Conservation (phyloP, 2,797 vertebrate species). For the Hydrolagus colliei region DNA sequence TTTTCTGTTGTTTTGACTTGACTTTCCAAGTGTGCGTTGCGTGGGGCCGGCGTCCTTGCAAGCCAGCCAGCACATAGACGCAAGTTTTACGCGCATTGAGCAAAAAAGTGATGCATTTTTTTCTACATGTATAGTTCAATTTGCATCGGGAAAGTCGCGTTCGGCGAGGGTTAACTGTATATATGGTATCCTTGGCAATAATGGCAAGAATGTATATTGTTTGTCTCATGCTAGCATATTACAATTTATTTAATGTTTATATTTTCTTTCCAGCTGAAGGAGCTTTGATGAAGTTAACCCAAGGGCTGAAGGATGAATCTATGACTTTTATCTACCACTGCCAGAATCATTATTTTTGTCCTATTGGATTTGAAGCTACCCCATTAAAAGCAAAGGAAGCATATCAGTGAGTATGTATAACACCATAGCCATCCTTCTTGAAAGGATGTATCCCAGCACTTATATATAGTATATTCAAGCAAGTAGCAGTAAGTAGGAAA, state of each 20-base stretch:
- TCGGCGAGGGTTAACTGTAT: no score
- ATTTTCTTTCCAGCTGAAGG: conserved; percentile 70
- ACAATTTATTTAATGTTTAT: neutral
- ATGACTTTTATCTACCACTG: conserved; percentile 98
- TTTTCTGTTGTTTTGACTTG: no score
- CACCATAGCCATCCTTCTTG: neutral
- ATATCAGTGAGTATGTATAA: conserved; percentile 66
- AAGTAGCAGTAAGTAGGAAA: no score
- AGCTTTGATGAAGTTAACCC: conserved; percentile 81
- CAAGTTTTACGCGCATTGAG: no score
- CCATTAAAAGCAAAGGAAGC: conserved; percentile 88
- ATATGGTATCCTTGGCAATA: neutral
- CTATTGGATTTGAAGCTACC: conserved; percentile 92
- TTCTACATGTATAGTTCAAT: no score
- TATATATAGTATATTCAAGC: no score
- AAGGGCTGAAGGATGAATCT: conserved; percentile 83
- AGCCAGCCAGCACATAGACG: no score
- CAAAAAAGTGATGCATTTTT: no score
- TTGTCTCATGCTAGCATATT: neutral
- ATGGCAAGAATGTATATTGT: neutral
- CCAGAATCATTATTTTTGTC: conserved; percentile 98
- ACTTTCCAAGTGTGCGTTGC: no score
- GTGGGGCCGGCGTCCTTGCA: no score
- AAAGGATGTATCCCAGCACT: neutral
- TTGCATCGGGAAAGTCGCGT: no score